Evolutionary conservation across 2,888 invertebrate genomes (phyloP), one percentile per base, ranked within the genome.

Genomic region (Leptinotarsa tumamoca): DNA sequence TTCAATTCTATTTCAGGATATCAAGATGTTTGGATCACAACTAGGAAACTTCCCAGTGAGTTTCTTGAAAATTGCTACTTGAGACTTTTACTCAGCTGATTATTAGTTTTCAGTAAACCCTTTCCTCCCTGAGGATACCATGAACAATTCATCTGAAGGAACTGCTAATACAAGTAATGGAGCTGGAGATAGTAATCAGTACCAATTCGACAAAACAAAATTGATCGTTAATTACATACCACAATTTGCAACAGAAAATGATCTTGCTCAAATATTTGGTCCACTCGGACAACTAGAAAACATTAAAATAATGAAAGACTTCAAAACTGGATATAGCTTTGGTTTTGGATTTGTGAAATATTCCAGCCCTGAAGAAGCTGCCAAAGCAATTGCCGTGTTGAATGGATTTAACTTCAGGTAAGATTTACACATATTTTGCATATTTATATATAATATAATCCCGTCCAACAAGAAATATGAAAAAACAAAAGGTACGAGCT

Each of bases 291-390:
- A 95, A 27, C 93, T 98, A 67, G 96, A 96, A 87, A 95, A 95
- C 83, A 96, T 96, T 87, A 92, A 97, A 84, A 95, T 98, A 83
- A 96, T 96, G 96, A 94, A 95, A 89, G 96, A 96, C 87, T 90
- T 89, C 74, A 90, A 95, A 92, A 97, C 97, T 88, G 97, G 97
- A 68, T 98, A 98, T 90, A 97, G 97, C 89, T 98, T 95, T 89
- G 98, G 98, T 61, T 98, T 97, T 89, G 98, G 97, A 58, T 98
- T 98, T 89, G 96, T 98, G 67, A 97, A 98, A 89, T 98, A 95
- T 89, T 92, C 93, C 72, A 92, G 93, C 76, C 94, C 95, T 80
- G 94, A 95, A 86, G 96, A 97, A 89, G 97, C 98, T 54, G 89
- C 93, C 73, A 92, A 94, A 82, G 98, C 98, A 68, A 96, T 98